These are phyloP conservation scores for Cepaea hortensis DNA, from an alignment of 2,888 invertebrate genomes.

Conservation along the genomic window DNA sequence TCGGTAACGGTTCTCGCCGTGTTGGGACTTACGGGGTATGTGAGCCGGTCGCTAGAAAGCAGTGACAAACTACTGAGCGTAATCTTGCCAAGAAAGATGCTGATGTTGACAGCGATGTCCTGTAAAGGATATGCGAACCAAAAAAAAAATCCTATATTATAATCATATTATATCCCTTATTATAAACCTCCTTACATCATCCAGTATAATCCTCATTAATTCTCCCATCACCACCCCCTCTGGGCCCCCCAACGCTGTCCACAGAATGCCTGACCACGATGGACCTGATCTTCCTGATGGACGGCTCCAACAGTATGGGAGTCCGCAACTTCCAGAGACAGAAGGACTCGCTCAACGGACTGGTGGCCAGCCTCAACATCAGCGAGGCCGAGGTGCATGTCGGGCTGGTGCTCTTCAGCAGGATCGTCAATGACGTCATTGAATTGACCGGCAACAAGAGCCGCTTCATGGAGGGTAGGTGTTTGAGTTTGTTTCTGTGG, in stretches of 20 bases:
- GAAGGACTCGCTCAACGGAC: not conserved
- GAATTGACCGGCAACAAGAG: slow-evolving; percentile 18
- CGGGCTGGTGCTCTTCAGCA: slow-evolving; percentile 23
- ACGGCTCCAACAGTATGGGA: slow-evolving; percentile 48
- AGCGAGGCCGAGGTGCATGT: slow-evolving; percentile 10
- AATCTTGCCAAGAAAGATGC: no score
- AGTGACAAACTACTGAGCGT: no score
- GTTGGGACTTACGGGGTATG: no score
- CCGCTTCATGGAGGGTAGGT: not conserved
- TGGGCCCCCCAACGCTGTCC: not conserved
- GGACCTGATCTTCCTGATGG: slow-evolving; percentile 35
- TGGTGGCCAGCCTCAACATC: slow-evolving; percentile 21
- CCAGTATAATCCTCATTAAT: no score
- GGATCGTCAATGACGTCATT: not conserved
- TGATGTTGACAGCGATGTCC: no score
- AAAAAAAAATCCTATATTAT: no score
- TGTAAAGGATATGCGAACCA: no score
- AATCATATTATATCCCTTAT: no score
- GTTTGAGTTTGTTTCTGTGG: not conserved
- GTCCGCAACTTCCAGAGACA: slow-evolving; percentile 8
- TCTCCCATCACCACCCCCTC: not conserved
- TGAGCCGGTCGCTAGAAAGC: no score
- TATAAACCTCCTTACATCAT: no score
- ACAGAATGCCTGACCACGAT: slow-evolving; percentile 16
- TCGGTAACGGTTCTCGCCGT: no score